A percentile compares a stretch with the other conserved stretches of the same genome.
Evolutionary conservation across 2,113 vertebrate species (phyloP).

Genomic region (Caretta caretta): DNA sequence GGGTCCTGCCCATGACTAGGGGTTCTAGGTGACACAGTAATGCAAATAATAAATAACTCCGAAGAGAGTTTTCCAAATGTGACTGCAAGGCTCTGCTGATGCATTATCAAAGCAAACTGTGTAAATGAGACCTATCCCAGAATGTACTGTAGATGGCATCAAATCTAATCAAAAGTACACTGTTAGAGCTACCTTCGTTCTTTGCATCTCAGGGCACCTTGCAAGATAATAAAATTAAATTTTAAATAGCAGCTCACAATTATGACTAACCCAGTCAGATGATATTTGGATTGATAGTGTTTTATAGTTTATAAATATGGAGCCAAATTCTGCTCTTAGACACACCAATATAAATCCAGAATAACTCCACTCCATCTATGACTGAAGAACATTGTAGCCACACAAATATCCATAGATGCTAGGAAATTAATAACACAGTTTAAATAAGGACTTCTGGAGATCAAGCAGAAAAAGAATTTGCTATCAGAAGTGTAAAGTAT

Average conservation of each 20-base stretch:
- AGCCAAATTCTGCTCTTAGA: background rate
- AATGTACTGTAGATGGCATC: background rate
- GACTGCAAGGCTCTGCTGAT: background rate
- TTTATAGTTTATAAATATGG: background rate
- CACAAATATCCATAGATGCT: background rate
- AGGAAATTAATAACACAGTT: background rate
- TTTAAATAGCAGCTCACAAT: background rate
- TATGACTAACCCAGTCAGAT: background rate
- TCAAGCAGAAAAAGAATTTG: background rate
- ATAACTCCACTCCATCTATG: background rate
- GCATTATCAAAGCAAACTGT: background rate
- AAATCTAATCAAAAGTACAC: background rate
- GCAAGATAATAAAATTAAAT: background rate
- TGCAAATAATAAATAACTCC: background rate
- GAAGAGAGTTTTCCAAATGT: background rate
- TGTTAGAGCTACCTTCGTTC: background rate
- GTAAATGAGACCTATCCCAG: background rate
- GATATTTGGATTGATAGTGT: background rate
- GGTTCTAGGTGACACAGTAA: background rate
- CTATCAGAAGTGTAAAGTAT: background rate
- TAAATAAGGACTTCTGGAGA: background rate
- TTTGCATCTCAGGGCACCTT: background rate
- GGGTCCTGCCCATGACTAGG: background rate
- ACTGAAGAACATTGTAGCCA: background rate
- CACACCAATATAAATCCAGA: background rate